Percentiles rank a stretch among this genome's conserved stretches.
Evolutionary conservation across 2,113 vertebrate genomes (phyloP).

Genomic region (Oncorhynchus gorbuscha): DNA sequence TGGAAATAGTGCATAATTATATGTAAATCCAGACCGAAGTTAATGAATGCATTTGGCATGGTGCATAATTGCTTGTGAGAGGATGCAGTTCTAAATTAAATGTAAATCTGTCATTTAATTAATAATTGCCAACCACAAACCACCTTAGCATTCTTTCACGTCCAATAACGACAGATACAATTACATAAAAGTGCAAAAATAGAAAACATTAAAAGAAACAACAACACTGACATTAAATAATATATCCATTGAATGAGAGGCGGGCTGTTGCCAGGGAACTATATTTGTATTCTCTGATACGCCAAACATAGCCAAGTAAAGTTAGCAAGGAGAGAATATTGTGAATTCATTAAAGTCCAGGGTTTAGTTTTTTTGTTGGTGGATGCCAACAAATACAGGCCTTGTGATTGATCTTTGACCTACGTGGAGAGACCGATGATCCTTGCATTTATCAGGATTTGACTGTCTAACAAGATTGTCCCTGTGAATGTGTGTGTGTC

Average conservation of each 20-base stretch:
- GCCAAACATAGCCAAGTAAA: neutral
- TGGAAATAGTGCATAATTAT: slow-evolving; percentile 54
- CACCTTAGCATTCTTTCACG: slow-evolving; percentile 38
- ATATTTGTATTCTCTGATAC: neutral
- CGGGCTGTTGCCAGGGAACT: slow-evolving; percentile 41
- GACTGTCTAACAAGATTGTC: neutral
- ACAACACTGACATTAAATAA: slow-evolving; percentile 7
- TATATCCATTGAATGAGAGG: slow-evolving; percentile 29
- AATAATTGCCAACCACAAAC: slow-evolving; percentile 35
- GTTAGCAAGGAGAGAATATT: neutral
- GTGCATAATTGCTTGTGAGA: slow-evolving; percentile 54
- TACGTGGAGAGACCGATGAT: neutral
- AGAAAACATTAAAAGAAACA: slow-evolving; percentile 34
- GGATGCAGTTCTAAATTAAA: slow-evolving; percentile 41
- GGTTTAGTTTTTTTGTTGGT: neutral
- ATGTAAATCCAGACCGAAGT: slow-evolving; percentile 54
- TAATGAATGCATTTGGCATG: slow-evolving; percentile 54
- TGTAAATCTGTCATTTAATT: slow-evolving; percentile 39
- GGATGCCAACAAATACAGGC: neutral
- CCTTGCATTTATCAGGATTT: neutral
- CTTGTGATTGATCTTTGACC: neutral
- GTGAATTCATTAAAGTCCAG: neutral
- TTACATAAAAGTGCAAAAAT: slow-evolving; percentile 32
- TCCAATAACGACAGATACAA: slow-evolving; percentile 32
- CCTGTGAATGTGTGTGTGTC: slow-evolving; percentile 19